Conservation (phyloP, 2,797 vertebrate genomes). For the Luscinia megarhynchos region DNA sequence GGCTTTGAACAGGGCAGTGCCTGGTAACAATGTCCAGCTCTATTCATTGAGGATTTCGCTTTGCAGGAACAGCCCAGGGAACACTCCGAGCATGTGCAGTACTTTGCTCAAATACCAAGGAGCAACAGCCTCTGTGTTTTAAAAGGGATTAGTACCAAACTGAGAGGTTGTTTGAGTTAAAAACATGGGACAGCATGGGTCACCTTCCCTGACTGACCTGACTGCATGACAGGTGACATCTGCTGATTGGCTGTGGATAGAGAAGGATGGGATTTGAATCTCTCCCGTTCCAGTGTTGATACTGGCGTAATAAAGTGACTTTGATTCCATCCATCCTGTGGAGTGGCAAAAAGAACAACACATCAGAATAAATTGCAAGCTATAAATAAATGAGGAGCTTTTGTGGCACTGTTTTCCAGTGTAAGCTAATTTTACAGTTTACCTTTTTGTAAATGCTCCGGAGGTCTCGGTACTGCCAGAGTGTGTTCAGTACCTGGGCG, state of each 20-base stretch:
- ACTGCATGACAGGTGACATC: slow-evolving; percentile 94
- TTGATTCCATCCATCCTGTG: slow-evolving; percentile 98
- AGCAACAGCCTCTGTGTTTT: background rate
- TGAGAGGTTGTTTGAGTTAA: background rate
- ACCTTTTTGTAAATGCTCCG: slow-evolving; percentile 99
- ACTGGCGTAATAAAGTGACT: slow-evolving; percentile 98
- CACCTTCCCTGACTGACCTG: slow-evolving; percentile 80
- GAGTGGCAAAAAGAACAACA: slow-evolving; percentile 7
- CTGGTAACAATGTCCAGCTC: background rate
- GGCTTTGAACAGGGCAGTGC: background rate
- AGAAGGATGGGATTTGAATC: slow-evolving; percentile 95
- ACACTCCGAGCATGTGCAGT: accelerated
- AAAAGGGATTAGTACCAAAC: background rate
- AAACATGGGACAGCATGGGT: background rate
- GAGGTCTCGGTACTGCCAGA: slow-evolving; percentile 98
- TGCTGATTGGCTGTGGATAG: slow-evolving; percentile 90
- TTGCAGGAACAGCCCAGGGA: background rate
- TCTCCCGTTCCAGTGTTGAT: slow-evolving; percentile 92
- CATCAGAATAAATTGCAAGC: background rate
- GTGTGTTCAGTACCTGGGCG: slow-evolving; percentile 94
- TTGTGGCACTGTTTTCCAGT: background rate
- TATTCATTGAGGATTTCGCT: background rate
- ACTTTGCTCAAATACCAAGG: background rate
- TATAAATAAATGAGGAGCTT: slow-evolving; percentile 9
- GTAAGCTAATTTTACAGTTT: slow-evolving; percentile 37